Conservation (phyloP, 2,888 invertebrate species). For the Noctua comes region DNA sequence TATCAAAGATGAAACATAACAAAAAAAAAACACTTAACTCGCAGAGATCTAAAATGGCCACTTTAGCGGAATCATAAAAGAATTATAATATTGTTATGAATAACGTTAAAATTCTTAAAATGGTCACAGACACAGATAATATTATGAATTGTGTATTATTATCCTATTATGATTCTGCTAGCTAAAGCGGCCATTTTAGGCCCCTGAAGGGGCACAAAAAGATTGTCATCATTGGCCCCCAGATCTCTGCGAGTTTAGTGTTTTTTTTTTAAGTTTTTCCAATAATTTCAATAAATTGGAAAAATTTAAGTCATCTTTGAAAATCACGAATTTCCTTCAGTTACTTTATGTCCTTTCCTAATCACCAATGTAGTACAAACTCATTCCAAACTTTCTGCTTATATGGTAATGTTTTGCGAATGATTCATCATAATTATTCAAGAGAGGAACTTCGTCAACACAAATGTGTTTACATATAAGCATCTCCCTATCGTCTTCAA, state of each 20-base stretch:
- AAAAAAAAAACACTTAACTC: no score
- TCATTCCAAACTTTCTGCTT: conserved; percentile 19
- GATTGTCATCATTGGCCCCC: background rate
- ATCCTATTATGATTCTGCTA: background rate
- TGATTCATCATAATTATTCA: conserved; percentile 54
- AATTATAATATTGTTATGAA: no score
- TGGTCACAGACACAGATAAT: no score
- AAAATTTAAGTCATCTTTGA: background rate
- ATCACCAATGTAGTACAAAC: background rate
- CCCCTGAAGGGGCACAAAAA: background rate
- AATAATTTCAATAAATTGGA: no score
- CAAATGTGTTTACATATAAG: conserved; percentile 38
- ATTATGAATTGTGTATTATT: no score
- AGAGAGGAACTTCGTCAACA: conserved; percentile 30
- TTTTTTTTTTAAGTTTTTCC: background rate
- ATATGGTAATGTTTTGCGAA: conserved; percentile 15
- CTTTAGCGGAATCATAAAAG: no score
- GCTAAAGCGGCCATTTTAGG: background rate
- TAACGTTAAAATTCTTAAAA: no score
- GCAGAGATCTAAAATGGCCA: no score
- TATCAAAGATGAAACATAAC: no score
- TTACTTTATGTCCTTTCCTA: background rate
- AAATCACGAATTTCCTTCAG: background rate
- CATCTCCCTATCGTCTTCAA: background rate
- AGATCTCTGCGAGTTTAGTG: no score